Conservation (phyloP, 2,888 invertebrate species). For the Phymatocera aterrima region DNA sequence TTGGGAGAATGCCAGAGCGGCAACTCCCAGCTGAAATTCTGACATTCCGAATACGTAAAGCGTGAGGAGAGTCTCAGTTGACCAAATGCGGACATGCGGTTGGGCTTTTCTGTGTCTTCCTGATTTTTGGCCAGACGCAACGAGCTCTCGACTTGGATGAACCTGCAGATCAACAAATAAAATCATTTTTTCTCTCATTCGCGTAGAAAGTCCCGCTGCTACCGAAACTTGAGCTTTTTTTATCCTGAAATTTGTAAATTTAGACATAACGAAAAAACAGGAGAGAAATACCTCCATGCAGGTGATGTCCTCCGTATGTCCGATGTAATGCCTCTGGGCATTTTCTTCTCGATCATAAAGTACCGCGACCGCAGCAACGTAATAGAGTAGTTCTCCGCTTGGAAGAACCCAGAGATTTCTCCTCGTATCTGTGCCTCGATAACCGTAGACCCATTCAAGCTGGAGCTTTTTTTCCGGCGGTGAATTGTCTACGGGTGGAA, state of each 20-base stretch:
- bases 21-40: slow-evolving; percentile 90
- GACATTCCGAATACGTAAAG: slow-evolving; percentile 94
- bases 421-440: slow-evolving; percentile 92
- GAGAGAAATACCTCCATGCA: slow-evolving; percentile 80
- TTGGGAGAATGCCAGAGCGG: slow-evolving; percentile 93
- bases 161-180: slow-evolving; percentile 76
- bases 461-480: slow-evolving; percentile 93
- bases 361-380: slow-evolving; percentile 94
- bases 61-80: slow-evolving; percentile 91
- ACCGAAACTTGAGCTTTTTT: background rate
- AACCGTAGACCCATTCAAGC: slow-evolving; percentile 98
- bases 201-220: background rate
- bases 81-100: slow-evolving; percentile 95
- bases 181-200: background rate
- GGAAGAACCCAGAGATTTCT: slow-evolving; percentile 95
- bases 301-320: slow-evolving; percentile 95
- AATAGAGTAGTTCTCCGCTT: slow-evolving; percentile 94
- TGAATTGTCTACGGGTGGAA: slow-evolving; percentile 88
- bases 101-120: slow-evolving; percentile 90
- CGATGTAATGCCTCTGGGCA: slow-evolving; percentile 91
- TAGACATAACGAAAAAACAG: background rate
- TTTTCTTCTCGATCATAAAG: slow-evolving; percentile 92
- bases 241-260: background rate
- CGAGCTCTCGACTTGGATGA: slow-evolving; percentile 91
- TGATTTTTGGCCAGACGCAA: slow-evolving; percentile 92